phyloP scores from a whole-genome alignment of 2,797 vertebrate species.

The Lepus oiostolus region DNA sequence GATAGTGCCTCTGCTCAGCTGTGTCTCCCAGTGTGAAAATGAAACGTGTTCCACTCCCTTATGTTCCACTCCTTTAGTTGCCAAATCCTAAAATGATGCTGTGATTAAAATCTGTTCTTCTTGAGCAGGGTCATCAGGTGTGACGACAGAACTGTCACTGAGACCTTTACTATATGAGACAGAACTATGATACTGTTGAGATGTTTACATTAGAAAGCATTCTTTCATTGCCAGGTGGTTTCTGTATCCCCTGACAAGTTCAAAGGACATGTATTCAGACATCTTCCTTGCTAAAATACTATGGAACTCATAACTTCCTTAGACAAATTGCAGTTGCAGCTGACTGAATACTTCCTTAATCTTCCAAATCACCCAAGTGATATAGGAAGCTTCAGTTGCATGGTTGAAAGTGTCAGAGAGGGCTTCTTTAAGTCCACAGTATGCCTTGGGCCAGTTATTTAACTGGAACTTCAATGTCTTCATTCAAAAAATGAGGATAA shows the following conservation, averaged over 20 bases:
- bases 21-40: conserved; percentile 66
- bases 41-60: conserved; percentile 40
- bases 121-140: conserved; percentile 15
- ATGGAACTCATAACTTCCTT: conserved; percentile 24
- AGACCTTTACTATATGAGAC: background rate
- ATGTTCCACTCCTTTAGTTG: conserved; percentile 33
- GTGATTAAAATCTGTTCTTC: conserved; percentile 68
- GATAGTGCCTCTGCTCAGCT: conserved; percentile 51
- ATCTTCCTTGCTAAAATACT: conserved; percentile 13
- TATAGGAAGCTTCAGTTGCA: background rate
- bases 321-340: conserved; percentile 47
- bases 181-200: conserved; percentile 8
- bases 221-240: conserved; percentile 59
- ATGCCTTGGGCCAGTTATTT: conserved; percentile 1
- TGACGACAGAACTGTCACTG: conserved; percentile 43
- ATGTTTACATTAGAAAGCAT: conserved; percentile 60
- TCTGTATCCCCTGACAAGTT: conserved; percentile 43
- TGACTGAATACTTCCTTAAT: conserved; percentile 44
- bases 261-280: conserved; percentile 48
- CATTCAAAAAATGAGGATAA: conserved; percentile 40
- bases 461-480: conserved; percentile 58
- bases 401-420: background rate
- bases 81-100: conserved; percentile 64
- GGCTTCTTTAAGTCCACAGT: background rate
- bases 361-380: conserved; percentile 47